Evolutionary conservation across 2,797 vertebrate genomes (phyloP).

Genomic region (Xiphophorus birchmanni): DNA sequence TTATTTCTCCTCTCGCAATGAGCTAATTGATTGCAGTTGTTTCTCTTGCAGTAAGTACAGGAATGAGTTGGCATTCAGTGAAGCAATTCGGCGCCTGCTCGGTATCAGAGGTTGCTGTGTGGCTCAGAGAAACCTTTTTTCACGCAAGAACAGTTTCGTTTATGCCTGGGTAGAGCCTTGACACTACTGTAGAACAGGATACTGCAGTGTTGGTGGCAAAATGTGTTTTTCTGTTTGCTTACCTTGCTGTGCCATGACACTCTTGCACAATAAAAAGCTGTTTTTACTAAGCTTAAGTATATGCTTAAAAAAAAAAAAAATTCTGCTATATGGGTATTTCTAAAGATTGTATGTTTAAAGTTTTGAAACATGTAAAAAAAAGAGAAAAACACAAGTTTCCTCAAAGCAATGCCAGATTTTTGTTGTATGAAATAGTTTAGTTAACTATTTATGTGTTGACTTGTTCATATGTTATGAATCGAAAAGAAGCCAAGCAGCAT

Average conservation of each 20-base stretch:
- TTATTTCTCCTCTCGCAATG: constrained; percentile 14
- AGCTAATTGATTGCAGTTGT: constrained; percentile 53
- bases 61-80: constrained; percentile 51
- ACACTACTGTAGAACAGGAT: constrained; percentile 57
- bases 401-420: neutral
- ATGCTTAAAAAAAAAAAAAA: neutral
- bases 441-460: neutral
- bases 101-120: constrained; percentile 51
- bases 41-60: constrained; percentile 55
- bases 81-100: constrained; percentile 57
- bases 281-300: neutral
- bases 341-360: neutral
- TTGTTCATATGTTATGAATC: neutral
- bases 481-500: neutral
- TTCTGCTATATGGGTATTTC: neutral
- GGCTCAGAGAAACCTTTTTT: constrained; percentile 57
- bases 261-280: neutral
- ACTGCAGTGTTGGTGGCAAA: constrained; percentile 47
- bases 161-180: constrained; percentile 61
- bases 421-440: neutral
- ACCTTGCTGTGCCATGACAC: constrained; percentile 13
- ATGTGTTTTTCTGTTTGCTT: constrained; percentile 28
- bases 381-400: neutral
- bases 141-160: constrained; percentile 64
- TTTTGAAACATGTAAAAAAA: neutral